phyloP scores from a whole-genome alignment of 2,888 invertebrate genomes.

The Drosophila vallismaia region DNA sequence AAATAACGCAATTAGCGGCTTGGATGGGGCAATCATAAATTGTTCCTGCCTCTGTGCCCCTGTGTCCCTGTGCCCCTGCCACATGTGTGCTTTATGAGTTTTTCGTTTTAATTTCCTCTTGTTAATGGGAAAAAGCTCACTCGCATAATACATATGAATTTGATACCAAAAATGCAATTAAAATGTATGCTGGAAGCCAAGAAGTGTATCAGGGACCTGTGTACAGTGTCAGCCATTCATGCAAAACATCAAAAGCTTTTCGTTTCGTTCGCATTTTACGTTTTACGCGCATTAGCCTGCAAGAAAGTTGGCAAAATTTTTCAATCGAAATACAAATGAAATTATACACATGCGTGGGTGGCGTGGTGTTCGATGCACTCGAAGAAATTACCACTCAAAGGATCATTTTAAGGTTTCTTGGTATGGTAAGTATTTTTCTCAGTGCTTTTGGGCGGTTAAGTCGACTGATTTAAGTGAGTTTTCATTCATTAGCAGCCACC shows the following conservation, averaged over 20 bases:
- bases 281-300: constrained; percentile 37
- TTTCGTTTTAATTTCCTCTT: constrained; percentile 75
- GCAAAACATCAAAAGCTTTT: constrained; percentile 71
- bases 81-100: constrained; percentile 55
- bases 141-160: constrained; percentile 68
- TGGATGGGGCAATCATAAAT: constrained; percentile 56
- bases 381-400: not conserved
- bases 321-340: constrained; percentile 70
- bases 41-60: constrained; percentile 26
- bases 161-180: constrained; percentile 73
- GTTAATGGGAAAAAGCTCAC: constrained; percentile 64
- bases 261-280: not conserved
- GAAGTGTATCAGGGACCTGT: constrained; percentile 38
- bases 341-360: constrained; percentile 54
- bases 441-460: not conserved
- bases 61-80: not conserved
- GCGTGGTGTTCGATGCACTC: not conserved
- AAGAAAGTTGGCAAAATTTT: constrained; percentile 42
- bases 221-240: constrained; percentile 52
- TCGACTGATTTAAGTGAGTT: constrained; percentile 48
- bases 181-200: constrained; percentile 66
- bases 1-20: constrained; percentile 70
- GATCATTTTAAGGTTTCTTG: not conserved
- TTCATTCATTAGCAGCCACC: constrained; percentile 53
- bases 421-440: not conserved